Percentiles rank a stretch among this genome's conserved stretches.
Evolutionary conservation across 1,140 invertebrate species (phyloP).

Genomic region (Nomia melanderi): DNA sequence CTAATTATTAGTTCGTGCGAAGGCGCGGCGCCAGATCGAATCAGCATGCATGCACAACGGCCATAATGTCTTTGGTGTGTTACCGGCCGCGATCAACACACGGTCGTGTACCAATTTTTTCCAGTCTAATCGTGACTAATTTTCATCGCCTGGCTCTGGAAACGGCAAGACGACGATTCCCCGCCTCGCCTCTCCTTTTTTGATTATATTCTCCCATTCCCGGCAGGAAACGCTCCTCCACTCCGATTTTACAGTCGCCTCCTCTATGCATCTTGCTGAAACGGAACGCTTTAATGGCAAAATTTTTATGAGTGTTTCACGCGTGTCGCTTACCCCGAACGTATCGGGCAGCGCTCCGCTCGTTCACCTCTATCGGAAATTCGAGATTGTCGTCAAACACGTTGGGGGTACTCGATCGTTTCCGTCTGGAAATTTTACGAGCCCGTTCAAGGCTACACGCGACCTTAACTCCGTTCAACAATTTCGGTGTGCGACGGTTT

Average conservation of each 20-base stretch:
- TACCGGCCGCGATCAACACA: slow-evolving; percentile 37
- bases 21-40: slow-evolving; percentile 73
- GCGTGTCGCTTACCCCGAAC: slow-evolving; percentile 30
- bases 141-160: slow-evolving; percentile 9
- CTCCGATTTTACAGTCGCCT: background rate
- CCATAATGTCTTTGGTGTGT: slow-evolving; percentile 72
- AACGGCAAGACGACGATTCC: background rate
- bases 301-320: slow-evolving; percentile 35
- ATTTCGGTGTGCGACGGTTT: slow-evolving; percentile 6
- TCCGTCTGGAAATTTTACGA: slow-evolving; percentile 46
- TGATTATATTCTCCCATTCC: background rate
- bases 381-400: slow-evolving; percentile 53
- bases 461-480: background rate
- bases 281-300: slow-evolving; percentile 28
- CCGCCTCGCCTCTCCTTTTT: background rate
- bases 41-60: slow-evolving; percentile 70
- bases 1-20: slow-evolving; percentile 75
- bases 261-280: background rate
- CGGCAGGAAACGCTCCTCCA: background rate
- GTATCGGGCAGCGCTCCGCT: slow-evolving; percentile 24
- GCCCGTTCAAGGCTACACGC: slow-evolving; percentile 41
- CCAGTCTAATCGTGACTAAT: slow-evolving; percentile 56
- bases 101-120: slow-evolving; percentile 39
- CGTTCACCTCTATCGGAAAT: slow-evolving; percentile 45
- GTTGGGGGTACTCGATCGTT: slow-evolving; percentile 45